Evolutionary conservation across 2,888 invertebrate genomes (phyloP).

Genomic region (Folsomia candida): DNA sequence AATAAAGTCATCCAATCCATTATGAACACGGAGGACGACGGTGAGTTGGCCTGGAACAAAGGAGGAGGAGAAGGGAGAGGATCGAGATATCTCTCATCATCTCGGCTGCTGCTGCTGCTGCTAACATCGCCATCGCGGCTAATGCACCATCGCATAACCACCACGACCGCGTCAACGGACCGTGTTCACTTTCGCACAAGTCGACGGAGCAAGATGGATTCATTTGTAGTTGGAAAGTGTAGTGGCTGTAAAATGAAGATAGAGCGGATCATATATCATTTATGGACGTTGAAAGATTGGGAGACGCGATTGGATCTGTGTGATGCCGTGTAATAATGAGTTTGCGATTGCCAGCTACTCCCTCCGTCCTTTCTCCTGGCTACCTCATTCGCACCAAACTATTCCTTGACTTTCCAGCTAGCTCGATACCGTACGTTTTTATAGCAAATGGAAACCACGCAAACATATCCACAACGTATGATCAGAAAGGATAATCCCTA

Average conservation of each 20-base stretch:
- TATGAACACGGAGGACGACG: slow-evolving; percentile 8
- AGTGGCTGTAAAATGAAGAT: slow-evolving; percentile 29
- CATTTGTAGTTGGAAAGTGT: not conserved
- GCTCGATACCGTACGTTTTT: too few relatives aligned
- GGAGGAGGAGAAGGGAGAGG: not conserved
- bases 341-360: too few relatives aligned
- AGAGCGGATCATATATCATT: slow-evolving; percentile 40
- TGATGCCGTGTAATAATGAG: not conserved
- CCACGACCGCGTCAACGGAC: not conserved
- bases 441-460: too few relatives aligned
- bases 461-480: too few relatives aligned
- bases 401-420: too few relatives aligned
- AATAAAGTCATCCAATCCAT: slow-evolving; percentile 44
- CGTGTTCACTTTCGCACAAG: not conserved
- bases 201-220: not conserved
- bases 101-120: not conserved
- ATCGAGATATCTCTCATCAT: too few relatives aligned
- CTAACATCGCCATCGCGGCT: not conserved
- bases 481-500: too few relatives aligned
- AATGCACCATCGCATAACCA: not conserved
- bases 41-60: not conserved
- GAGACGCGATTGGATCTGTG: not conserved
- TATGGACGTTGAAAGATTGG: slow-evolving; percentile 27
- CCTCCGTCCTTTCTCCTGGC: too few relatives aligned
- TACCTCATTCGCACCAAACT: too few relatives aligned